Conservation (phyloP, 2,797 vertebrate genomes). For the Halcyon smyrnensis region DNA sequence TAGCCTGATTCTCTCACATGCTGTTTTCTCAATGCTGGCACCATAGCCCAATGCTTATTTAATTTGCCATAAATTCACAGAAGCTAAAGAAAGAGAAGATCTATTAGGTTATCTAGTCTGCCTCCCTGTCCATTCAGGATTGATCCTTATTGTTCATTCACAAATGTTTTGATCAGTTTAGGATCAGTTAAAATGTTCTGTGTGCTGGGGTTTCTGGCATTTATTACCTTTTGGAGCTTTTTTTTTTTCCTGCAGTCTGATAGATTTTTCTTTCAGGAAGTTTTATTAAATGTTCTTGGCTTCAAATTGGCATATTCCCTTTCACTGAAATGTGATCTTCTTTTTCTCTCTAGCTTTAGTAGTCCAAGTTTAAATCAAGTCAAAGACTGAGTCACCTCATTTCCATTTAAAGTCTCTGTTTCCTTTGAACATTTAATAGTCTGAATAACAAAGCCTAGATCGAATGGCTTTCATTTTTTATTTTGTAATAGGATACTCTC, state of each 20-base stretch:
- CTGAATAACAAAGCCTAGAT: constrained; percentile 46
- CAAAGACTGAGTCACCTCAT: constrained; percentile 26
- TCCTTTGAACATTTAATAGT: constrained; percentile 58
- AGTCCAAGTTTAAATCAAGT: constrained; percentile 51
- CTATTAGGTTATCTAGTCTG: neutral
- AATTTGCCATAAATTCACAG: constrained; percentile 15
- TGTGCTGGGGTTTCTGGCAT: neutral
- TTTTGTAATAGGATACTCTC: constrained; percentile 36
- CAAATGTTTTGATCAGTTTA: constrained; percentile 42
- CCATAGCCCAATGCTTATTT: neutral
- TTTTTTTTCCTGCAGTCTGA: neutral
- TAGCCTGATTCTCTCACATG: neutral
- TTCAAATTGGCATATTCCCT: constrained; percentile 43
- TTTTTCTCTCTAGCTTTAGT: constrained; percentile 32
- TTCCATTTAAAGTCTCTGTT: constrained; percentile 54
- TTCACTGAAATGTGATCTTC: constrained; percentile 45
- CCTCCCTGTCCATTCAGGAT: neutral
- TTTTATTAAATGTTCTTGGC: constrained; percentile 48
- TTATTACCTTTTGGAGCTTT: constrained; percentile 13
- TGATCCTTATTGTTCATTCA: constrained; percentile 34
- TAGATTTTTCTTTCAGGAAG: constrained; percentile 50
- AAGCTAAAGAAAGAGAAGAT: neutral
- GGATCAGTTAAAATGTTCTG: constrained; percentile 16
- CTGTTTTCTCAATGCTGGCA: neutral
- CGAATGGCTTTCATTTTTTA: constrained; percentile 26